phyloP scores from a whole-genome alignment of 2,888 invertebrate species.

The Lasioglossum malachurum region DNA sequence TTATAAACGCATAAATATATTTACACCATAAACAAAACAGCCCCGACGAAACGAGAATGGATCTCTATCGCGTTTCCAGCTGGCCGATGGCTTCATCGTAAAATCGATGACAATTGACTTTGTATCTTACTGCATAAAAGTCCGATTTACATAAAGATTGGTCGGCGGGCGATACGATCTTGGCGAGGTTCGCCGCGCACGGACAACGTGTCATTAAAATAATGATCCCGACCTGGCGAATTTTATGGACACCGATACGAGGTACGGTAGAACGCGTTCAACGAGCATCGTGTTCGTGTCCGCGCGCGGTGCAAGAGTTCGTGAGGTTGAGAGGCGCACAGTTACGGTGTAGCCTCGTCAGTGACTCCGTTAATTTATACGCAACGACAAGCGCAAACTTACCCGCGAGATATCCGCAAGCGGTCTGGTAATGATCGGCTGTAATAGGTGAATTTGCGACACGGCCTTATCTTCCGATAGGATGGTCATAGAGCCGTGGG shows the following conservation, averaged over 20 bases:
- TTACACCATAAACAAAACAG: no score
- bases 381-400: slow-evolving; percentile 47
- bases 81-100: neutral
- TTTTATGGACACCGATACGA: slow-evolving; percentile 4
- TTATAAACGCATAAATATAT: no score
- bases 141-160: neutral
- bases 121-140: neutral
- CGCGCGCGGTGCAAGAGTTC: slow-evolving; percentile 25
- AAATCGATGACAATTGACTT: slow-evolving; percentile 1
- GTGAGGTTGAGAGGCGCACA: neutral
- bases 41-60: neutral
- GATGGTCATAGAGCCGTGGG: slow-evolving; percentile 23
- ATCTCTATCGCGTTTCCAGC: neutral
- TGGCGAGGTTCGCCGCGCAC: neutral
- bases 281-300: slow-evolving; percentile 19
- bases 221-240: neutral
- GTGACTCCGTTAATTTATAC: slow-evolving; percentile 52
- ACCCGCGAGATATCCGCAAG: slow-evolving; percentile 42
- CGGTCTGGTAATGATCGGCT: slow-evolving; percentile 50
- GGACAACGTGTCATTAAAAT: slow-evolving; percentile 6
- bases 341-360: slow-evolving; percentile 35
- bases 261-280: neutral
- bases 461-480: slow-evolving; percentile 47
- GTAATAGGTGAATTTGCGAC: slow-evolving; percentile 63
- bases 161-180: neutral